Conservation (phyloP, 2,113 vertebrate genomes). For the Vulpes ferrilata region DNA sequence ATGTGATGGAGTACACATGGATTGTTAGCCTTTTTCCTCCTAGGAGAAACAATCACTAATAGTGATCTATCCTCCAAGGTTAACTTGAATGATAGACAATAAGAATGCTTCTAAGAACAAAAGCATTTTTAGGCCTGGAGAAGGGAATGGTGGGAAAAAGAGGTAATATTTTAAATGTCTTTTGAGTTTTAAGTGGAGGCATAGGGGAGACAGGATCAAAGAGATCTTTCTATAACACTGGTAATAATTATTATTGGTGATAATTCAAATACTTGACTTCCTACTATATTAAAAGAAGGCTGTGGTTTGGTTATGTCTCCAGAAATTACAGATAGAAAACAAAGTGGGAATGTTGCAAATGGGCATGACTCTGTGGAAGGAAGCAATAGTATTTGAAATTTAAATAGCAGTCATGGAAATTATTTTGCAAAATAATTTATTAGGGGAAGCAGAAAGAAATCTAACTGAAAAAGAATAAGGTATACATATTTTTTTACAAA, state of each 20-base stretch:
- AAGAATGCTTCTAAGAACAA: background rate
- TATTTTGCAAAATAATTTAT: constrained; percentile 66
- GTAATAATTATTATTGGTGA: constrained; percentile 38
- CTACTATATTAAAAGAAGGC: background rate
- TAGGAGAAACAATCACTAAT: background rate
- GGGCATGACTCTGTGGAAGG: constrained; percentile 39
- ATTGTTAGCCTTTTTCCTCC: background rate
- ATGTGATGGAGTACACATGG: background rate
- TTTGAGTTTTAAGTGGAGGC: background rate
- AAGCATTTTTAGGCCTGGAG: background rate
- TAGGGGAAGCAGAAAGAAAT: constrained; percentile 52
- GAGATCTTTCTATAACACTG: constrained; percentile 19
- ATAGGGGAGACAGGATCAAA: constrained; percentile 19
- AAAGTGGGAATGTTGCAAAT: constrained; percentile 33
- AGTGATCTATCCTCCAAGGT: background rate
- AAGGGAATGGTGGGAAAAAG: background rate
- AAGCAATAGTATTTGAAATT: constrained; percentile 54
- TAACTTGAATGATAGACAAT: background rate
- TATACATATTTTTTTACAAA: constrained; percentile 43
- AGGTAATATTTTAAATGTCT: background rate
- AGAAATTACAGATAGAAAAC: constrained; percentile 39
- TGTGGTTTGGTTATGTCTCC: constrained; percentile 36
- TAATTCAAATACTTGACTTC: constrained; percentile 50
- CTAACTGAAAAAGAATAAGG: constrained; percentile 43
- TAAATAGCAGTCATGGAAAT: constrained; percentile 50